Evolutionary conservation across 2,888 invertebrate species (phyloP), one percentile per base, ranked within the genome.

Genomic region (Agonum fuliginosum): DNA sequence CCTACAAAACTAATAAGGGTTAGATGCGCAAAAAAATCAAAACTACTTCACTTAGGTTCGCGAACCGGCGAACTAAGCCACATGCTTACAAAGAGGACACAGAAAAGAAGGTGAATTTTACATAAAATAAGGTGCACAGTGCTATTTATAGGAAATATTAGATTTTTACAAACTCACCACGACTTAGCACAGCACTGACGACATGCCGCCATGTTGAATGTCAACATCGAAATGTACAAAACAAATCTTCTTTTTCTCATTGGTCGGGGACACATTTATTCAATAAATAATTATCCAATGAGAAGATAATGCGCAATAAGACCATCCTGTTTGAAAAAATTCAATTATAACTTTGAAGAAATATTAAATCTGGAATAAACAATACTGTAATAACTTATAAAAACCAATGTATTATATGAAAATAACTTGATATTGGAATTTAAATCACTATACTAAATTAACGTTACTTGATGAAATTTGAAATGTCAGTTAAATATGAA

Each of bases 101-200:
- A 51, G 24, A 22, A 76, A 67, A 51, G 75, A 69, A 41, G 37
- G 43, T 70, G 19, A 77, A 77, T 77, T 77, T 54, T 46, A 58
- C 30, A 37, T 77, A 51, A 41, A 51, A 58, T 12, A 70, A 77
- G 77, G 69, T 69, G 30, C 43, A 77, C 24, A 67, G 65, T 78
- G 62, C 58, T 75, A 78, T 78, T 78, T 78, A 75, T 69, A 70
- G 75, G 43, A 75, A 76, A 75, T 67, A 70, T 76, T 46, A 71
- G 62, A 83, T 84, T 84, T 85, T 86, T 84, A 85, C 85, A 84
- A 90, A 94, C 95, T 94, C 92, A 95, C 95, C 95, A 95, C 95
- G 94, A 95, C 94, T 95, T 95, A 95, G 95, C 95, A 95, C 93
- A 94, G 94, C 95, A 95, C 95, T 94, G 94, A 94, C 93, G 94